These are phyloP conservation scores for Orientallactaga bullata DNA, from an alignment of 2,113 vertebrate species.

Conservation along the genomic window DNA sequence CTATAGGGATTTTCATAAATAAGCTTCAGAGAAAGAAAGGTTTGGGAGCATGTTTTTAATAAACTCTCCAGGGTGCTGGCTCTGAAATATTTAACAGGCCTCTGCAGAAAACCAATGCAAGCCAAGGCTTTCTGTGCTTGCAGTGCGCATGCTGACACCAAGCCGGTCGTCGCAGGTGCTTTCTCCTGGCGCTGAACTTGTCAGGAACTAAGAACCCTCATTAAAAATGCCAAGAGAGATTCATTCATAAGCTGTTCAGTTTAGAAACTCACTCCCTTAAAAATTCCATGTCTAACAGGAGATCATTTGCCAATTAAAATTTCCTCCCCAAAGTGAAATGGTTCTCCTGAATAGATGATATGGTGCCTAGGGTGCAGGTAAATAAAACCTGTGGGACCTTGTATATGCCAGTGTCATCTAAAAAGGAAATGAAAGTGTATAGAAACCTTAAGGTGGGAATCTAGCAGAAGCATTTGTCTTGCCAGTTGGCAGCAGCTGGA, in stretches of 20 bases:
- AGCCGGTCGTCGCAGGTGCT: neutral
- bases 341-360: neutral
- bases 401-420: neutral
- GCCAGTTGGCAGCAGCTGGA: neutral
- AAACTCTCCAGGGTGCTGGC: conserved; percentile 23
- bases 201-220: neutral
- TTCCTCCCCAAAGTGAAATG: neutral
- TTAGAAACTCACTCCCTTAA: neutral
- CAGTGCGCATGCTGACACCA: neutral
- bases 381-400: neutral
- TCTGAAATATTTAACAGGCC: conserved; percentile 24
- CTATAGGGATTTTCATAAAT: neutral
- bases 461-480: neutral
- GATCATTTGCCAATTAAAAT: conserved; percentile 16
- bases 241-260: neutral
- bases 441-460: neutral
- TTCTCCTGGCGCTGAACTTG: conserved; percentile 11
- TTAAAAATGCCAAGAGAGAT: neutral
- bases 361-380: neutral
- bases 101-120: neutral
- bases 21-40: conserved; percentile 32
- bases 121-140: neutral
- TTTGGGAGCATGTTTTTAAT: conserved; percentile 37
- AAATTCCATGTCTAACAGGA: neutral
- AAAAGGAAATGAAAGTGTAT: neutral